Conservation (phyloP, 2,113 vertebrate species). For the Ammodytes dubius region DNA sequence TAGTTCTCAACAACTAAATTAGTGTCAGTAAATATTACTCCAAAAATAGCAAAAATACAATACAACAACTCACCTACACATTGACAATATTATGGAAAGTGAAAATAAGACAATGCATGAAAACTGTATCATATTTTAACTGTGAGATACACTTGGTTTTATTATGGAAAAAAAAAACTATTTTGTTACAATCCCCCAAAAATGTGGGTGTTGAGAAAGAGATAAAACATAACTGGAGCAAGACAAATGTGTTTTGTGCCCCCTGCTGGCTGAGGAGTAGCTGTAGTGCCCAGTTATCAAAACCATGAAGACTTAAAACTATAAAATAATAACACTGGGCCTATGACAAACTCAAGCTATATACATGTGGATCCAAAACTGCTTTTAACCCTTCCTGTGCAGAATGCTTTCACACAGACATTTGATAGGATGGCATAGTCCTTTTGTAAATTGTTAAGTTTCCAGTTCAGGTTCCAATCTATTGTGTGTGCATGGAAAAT, state of each 20-base stretch:
- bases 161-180: background rate
- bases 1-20: background rate
- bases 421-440: background rate
- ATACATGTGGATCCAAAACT: background rate
- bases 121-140: background rate
- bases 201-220: background rate
- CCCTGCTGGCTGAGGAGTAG: slow-evolving; percentile 40
- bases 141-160: background rate
- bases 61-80: background rate
- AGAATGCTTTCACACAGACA: slow-evolving; percentile 33
- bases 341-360: background rate
- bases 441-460: slow-evolving; percentile 2
- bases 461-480: slow-evolving; percentile 21
- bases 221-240: too few relatives aligned
- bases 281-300: background rate
- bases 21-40: background rate
- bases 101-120: background rate
- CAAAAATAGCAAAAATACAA: background rate
- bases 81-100: background rate
- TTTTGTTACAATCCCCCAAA: background rate
- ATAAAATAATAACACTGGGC: background rate
- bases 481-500: slow-evolving; percentile 50
- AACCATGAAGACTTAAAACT: background rate
- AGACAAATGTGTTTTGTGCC: slow-evolving; percentile 3
- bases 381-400: background rate